Evolutionary conservation across 2,888 invertebrate species (phyloP).

Genomic region (Drosophila conformis): DNA sequence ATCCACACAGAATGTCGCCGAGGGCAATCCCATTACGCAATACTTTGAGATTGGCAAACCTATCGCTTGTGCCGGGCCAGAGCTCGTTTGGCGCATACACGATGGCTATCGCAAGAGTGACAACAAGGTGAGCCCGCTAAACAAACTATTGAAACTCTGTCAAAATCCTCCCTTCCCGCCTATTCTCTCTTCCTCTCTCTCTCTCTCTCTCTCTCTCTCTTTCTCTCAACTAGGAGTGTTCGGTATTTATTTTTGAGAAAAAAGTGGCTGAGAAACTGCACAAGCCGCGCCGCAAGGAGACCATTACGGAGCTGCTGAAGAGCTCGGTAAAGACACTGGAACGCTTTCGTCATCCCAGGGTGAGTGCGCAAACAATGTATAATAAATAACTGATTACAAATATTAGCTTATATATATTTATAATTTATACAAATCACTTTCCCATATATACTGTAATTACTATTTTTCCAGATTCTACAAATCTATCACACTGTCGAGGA

Average conservation of each 20-base stretch:
- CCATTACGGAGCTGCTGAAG: slow-evolving; percentile 94
- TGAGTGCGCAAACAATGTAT: slow-evolving; percentile 53
- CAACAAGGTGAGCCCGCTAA: slow-evolving; percentile 90
- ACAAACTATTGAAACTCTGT: neutral
- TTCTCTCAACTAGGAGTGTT: slow-evolving; percentile 90
- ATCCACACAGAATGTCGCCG: slow-evolving; percentile 86
- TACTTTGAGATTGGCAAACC: slow-evolving; percentile 95
- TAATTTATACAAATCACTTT: neutral
- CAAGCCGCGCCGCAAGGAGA: slow-evolving; percentile 95
- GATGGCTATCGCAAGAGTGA: slow-evolving; percentile 95
- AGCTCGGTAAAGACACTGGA: slow-evolving; percentile 92
- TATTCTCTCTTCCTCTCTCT: neutral
- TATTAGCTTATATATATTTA: neutral
- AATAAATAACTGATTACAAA: neutral
- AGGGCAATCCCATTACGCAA: slow-evolving; percentile 93
- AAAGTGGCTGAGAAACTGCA: slow-evolving; percentile 95
- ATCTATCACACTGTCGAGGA: slow-evolving; percentile 92
- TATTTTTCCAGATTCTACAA: slow-evolving; percentile 86
- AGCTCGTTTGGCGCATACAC: slow-evolving; percentile 95
- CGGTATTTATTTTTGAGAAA: slow-evolving; percentile 97
- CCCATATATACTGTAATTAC: neutral
- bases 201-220: neutral
- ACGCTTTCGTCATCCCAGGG: slow-evolving; percentile 93
- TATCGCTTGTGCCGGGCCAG: slow-evolving; percentile 93
- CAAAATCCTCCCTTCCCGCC: neutral